Conservation (phyloP, 1,140 invertebrate genomes). For the Oncopodura yosiiana region DNA sequence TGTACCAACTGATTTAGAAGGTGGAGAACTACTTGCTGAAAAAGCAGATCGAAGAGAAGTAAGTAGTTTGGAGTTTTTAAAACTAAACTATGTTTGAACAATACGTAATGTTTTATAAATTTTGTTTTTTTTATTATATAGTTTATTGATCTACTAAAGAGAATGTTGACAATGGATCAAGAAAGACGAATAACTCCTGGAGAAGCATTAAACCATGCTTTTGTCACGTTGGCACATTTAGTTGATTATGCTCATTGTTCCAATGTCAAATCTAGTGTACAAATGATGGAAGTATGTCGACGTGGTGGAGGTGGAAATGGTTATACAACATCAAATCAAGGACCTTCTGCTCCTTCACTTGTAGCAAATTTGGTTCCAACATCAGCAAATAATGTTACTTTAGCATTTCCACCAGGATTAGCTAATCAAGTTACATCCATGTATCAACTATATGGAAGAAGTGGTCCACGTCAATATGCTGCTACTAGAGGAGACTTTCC, state of each 20-base stretch:
- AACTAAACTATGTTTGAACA: too few species aligned
- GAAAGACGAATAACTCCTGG: constrained; percentile 88
- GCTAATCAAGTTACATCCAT: constrained; percentile 57
- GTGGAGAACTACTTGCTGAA: constrained; percentile 86
- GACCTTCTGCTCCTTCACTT: constrained; percentile 37
- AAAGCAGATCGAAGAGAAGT: constrained; percentile 89
- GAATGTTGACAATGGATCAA: constrained; percentile 97
- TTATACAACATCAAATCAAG: constrained; percentile 24
- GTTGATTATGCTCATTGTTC: constrained; percentile 94
- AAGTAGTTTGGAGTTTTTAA: too few species aligned
- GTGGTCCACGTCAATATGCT: constrained; percentile 52
- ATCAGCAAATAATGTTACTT: constrained; percentile 70
- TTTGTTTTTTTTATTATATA: too few species aligned
- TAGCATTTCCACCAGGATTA: constrained; percentile 74
- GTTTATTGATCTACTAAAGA: constrained; percentile 93
- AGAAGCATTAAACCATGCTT: constrained; percentile 88
- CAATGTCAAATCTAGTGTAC: constrained; percentile 86
- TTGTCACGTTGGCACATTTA: constrained; percentile 84
- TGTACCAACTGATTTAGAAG: constrained; percentile 91
- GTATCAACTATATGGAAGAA: constrained; percentile 76
- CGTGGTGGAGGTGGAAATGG: constrained; percentile 22
- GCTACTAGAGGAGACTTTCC: constrained; percentile 57
- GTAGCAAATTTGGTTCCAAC: constrained; percentile 59
- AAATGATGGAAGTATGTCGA: constrained; percentile 81
- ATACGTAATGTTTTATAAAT: too few species aligned